Evolutionary conservation across 2,113 vertebrate genomes (phyloP), one percentile per base, ranked within the genome.

Genomic region (Paratilapia polleni): DNA sequence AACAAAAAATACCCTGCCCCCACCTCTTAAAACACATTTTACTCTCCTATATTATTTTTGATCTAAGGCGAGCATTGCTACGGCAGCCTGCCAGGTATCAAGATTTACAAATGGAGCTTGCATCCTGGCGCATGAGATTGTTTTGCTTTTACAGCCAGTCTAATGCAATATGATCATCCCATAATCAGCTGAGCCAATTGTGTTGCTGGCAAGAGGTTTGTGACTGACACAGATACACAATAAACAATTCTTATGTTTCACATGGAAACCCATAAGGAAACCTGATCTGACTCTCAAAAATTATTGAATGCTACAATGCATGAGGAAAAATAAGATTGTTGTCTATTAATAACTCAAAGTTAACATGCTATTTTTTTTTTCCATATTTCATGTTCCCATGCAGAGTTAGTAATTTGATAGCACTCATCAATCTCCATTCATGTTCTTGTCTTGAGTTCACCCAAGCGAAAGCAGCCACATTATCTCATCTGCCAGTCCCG

Each of bases 61-160:
- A 94, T 95, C 89, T 91, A 66, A 90, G 87, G 85, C 87, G 63
- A 88, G 87, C 89, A 81, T 91, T 89, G 88, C 88, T 83, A 56
- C 17, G 73, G 49, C 63, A 26, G 49, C 58, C 1, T 81, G 61
- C 24, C 80, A 85, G 84, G 84, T 87, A 90, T 92, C 62, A 74
- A 57, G 38, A 14, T 58, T 56, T 78, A 54, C 64, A 60, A 63
- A 68, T 1, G 49, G 22, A 76, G 77, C 76, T 78, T 62, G 57
- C 52, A 22, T 79, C n/a, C 59, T 61, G 87, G 81, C 52, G 85
- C 68, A 36, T 43, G 74, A 74, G 20, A 12, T 28, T 85, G 78
- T 79, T 88, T 61, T 52, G 54, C 63, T 88, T 81, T 62, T 24
- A 60, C 79, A 87, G 85, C 78, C 83, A 47, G 60, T 61, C 43